Base-by-base conservation (phyloP, 2,113 vertebrate genomes). In the Cyprinodon variegatus region DNA sequence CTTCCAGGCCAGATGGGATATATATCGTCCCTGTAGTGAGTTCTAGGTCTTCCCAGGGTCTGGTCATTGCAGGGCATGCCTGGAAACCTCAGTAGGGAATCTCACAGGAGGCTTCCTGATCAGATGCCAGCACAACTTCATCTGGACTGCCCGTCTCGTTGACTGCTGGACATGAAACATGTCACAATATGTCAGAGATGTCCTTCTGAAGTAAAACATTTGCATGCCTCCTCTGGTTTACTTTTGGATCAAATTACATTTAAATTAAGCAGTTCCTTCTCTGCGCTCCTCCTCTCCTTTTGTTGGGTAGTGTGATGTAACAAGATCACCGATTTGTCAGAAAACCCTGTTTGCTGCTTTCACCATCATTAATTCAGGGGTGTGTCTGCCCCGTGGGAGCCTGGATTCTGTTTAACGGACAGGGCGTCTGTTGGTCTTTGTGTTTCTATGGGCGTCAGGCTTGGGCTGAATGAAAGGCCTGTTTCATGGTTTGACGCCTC, bases 401-500 rank as follows among this genome's bases (percentile, higher is more conserved):
- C 29, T 37, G 15, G 17, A 40, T 59, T n/a, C 73, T 70, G 71
- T 62, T 71, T 65, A 67, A n/a, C 41, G 5, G 1, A 53, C 75
- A 11, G 41, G 10, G 79, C 79, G 43, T 60, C 68, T 66, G 40
- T 45, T 50, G 64, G 5, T 77, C 38, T 46, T 36, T n/a, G 20
- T 36, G 29, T 68, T 0, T 50, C 15, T 64, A 80, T 76, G 76
- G 72, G 85, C 64, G 53, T 82, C 62, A 64, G 82, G 77, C 72
- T 45, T 70, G 68, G 74, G 68, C 78, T 86, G 74, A 84, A 87
- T 84, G 81, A 82, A 83, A 68, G 83, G 78, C 77, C 81, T 72
- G 69, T 81, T 84, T 89, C 74, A 83, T 77, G n/a, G 38, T 48
- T 64, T 61, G 85, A 81, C 70, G 68, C 75, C 63, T 75, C 68